A percentile compares a stretch with the other conserved stretches of the same genome.
Conservation (phyloP, 2,797 vertebrate genomes). For the Tenualosa ilisha region DNA sequence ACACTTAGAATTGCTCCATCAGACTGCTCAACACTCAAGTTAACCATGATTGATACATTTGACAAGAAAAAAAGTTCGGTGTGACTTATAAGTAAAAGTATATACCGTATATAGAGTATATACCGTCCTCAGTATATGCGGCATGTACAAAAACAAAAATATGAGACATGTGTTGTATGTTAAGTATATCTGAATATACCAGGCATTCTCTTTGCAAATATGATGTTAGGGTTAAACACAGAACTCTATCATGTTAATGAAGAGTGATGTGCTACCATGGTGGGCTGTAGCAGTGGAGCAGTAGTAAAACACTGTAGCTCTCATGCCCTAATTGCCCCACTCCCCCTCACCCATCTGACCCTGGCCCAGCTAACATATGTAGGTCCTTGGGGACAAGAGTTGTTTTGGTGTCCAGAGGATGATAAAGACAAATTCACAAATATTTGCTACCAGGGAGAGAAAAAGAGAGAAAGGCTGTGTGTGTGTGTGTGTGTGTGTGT, state of each 20-base stretch:
- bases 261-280: background rate
- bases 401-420: conserved; percentile 55
- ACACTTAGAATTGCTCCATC: conserved; percentile 30
- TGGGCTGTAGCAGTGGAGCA: background rate
- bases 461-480: conserved; percentile 15
- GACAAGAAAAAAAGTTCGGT: background rate
- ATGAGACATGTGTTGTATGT: background rate
- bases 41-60: background rate
- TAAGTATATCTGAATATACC: background rate
- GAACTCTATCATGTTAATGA: background rate
- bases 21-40: conserved; percentile 39
- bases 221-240: background rate
- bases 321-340: conserved; percentile 31
- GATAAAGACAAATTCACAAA: conserved; percentile 60
- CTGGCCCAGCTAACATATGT: conserved; percentile 35
- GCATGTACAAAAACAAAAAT: background rate
- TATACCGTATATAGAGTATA: background rate
- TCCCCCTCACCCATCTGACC: conserved; percentile 6
- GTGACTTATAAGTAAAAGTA: background rate
- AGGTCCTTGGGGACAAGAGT: conserved; percentile 40
- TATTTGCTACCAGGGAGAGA: conserved; percentile 59
- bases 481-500: conserved; percentile 38
- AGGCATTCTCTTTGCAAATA: background rate
- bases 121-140: background rate
- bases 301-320: conserved; percentile 19